A percentile compares a stretch with the other conserved stretches of the same genome.
phyloP scores from a whole-genome alignment of 2,113 vertebrate species.

The Papio anubis region DNA sequence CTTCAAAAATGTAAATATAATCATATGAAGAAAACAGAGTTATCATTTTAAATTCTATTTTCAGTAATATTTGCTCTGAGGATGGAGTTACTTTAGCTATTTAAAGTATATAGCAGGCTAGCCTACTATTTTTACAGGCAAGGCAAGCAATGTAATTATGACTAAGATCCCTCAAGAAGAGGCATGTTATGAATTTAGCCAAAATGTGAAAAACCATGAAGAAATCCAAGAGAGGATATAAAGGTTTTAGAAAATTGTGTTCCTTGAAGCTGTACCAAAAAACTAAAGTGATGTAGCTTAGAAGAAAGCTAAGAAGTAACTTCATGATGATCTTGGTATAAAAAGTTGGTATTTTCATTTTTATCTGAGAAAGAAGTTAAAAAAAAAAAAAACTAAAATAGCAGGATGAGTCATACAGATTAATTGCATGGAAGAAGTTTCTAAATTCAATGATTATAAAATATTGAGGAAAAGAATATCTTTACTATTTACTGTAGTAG shows the following conservation, averaged over 20 bases:
- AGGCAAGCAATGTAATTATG: background rate
- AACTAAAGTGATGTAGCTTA: background rate
- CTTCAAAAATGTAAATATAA: background rate
- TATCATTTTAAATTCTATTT: background rate
- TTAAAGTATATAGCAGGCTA: background rate
- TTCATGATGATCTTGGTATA: conserved; percentile 16
- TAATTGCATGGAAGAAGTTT: background rate
- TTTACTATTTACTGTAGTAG: background rate
- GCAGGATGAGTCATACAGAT: background rate
- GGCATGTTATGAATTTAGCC: background rate
- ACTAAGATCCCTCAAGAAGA: background rate
- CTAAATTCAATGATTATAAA: conserved; percentile 37
- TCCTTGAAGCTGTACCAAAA: background rate
- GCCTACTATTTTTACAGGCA: background rate
- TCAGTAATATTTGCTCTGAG: background rate
- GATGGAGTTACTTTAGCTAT: background rate
- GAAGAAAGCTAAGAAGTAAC: conserved; percentile 25
- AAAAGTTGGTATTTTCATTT: background rate
- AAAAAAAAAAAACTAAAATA: background rate
- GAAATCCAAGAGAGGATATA: conserved; percentile 8
- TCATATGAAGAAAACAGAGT: background rate
- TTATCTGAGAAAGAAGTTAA: background rate
- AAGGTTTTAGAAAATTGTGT: conserved; percentile 9
- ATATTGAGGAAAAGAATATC: background rate
- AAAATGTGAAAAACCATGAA: conserved; percentile 22